Evolutionary conservation across 2,113 vertebrate species (phyloP).

Genomic region (Tauraco erythrolophus): DNA sequence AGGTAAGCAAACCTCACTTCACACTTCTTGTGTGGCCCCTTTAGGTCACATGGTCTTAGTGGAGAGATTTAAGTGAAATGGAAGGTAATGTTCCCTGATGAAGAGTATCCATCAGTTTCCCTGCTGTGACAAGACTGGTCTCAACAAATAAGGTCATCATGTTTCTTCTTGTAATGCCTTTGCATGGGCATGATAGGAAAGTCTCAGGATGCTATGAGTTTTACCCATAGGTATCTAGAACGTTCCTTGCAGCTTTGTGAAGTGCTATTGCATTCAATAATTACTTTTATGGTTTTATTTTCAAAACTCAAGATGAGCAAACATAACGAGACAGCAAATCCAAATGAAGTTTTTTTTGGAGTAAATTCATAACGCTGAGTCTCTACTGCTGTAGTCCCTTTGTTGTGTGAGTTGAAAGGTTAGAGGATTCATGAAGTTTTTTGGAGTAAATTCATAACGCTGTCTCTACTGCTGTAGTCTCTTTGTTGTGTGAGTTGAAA

Average conservation of each 20-base stretch:
- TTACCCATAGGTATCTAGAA: not conserved
- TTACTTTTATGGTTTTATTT: not conserved
- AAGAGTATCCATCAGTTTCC: not conserved
- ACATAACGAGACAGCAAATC: not conserved
- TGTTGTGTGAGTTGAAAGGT: not conserved
- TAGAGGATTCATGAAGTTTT: not conserved
- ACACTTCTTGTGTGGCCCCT: not conserved
- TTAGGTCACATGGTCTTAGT: not conserved
- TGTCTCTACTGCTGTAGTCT: not conserved
- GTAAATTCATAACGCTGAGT: not conserved
- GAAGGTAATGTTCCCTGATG: not conserved
- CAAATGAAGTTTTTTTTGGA: not conserved
- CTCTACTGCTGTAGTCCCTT: not conserved
- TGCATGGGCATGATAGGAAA: not conserved
- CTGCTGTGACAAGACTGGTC: accelerated
- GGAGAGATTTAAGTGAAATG: not conserved
- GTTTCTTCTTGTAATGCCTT: not conserved
- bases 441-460: not conserved
- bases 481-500: not conserved
- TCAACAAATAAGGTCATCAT: accelerated
- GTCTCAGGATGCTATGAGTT: not conserved
- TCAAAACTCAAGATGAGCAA: not conserved
- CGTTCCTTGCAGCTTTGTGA: not conserved
- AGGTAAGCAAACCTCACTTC: not conserved
- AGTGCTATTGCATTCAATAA: not conserved